Evolutionary conservation across 2,113 vertebrate species (phyloP).

Genomic region (Chaetops frenatus): DNA sequence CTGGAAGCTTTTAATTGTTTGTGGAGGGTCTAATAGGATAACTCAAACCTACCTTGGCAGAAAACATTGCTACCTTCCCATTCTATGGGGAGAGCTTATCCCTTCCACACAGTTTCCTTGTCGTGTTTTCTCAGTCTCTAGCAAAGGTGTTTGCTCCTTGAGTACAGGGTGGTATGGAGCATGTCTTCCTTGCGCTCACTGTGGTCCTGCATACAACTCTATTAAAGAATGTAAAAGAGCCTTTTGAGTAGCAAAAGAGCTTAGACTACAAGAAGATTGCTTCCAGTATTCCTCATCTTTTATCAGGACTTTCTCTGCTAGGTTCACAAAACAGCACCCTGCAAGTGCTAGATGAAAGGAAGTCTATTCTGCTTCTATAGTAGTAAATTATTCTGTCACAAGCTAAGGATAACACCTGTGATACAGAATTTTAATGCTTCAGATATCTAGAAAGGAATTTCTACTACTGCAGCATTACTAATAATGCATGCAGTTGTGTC

Average conservation of each 20-base stretch:
- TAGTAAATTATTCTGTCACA: background rate
- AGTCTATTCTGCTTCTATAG: background rate
- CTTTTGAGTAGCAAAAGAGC: background rate
- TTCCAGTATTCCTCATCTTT: background rate
- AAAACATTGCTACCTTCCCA: background rate
- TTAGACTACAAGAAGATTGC: background rate
- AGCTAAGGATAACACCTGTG: background rate
- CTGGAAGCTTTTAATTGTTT: background rate
- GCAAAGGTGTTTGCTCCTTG: background rate
- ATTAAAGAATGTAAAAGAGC: background rate
- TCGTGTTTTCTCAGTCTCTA: background rate
- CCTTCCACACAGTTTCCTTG: background rate
- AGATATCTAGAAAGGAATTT: constrained; percentile 1
- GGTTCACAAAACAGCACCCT: background rate
- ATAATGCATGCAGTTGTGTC: background rate
- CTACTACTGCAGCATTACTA: background rate
- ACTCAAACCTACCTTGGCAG: background rate
- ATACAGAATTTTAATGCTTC: constrained; percentile 24
- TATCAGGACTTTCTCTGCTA: background rate
- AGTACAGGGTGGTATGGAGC: background rate
- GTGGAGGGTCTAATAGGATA: background rate
- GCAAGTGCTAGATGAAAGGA: background rate
- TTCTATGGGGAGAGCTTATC: background rate
- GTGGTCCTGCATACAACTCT: background rate
- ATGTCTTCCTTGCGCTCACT: background rate